phyloP scores from a whole-genome alignment of 2,113 vertebrate species.

The Aspidoscelis tigris region DNA sequence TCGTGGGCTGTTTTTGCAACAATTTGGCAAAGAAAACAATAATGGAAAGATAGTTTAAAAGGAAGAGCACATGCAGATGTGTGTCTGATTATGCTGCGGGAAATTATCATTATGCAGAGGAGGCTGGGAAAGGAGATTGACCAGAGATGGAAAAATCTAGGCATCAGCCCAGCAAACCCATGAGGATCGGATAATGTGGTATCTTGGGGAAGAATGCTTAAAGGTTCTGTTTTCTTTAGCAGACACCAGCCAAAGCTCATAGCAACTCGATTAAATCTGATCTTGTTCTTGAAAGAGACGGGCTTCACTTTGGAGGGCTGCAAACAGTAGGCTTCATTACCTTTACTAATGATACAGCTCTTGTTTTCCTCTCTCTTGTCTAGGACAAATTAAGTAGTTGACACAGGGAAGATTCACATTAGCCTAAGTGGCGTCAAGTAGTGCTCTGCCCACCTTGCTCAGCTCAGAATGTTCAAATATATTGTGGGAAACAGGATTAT shows the following conservation, averaged over 20 bases:
- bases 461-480: not conserved
- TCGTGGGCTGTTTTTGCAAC: not conserved
- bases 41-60: not conserved
- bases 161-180: not conserved
- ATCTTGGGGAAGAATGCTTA: not conserved
- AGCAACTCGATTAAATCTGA: constrained; percentile 36
- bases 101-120: not conserved
- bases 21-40: too few species aligned
- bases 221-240: not conserved
- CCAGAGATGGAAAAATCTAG: not conserved
- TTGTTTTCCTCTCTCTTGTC: not conserved
- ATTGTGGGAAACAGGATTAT: not conserved
- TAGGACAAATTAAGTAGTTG: not conserved
- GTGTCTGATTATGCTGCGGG: not conserved
- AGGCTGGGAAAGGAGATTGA: not conserved
- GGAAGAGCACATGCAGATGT: not conserved
- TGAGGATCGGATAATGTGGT: not conserved
- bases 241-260: constrained; percentile 26
- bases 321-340: not conserved
- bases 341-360: not conserved
- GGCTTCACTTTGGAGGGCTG: not conserved
- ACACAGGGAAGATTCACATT: too few species aligned
- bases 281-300: constrained; percentile 40
- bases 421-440: not conserved
- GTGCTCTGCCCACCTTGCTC: not conserved